Base-by-base conservation (phyloP, 2,888 invertebrate genomes). In the Julus scandinavius region DNA sequence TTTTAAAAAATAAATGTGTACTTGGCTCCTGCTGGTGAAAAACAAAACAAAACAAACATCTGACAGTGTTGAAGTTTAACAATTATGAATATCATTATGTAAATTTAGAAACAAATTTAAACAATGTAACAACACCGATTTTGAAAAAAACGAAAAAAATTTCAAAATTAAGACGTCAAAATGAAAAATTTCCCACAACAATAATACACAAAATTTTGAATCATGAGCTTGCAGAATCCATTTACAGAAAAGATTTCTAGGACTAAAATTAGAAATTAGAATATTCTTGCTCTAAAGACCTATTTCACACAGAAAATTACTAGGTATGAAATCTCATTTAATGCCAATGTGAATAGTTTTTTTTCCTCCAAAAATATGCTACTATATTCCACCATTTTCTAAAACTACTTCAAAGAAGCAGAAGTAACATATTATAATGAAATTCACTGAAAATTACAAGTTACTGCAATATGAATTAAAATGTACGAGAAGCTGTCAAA, bases 141-240 rank as follows among this genome's bases (percentile, higher is more conserved):
- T 29, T 11, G 29, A 6, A 29, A 13, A 80, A 80, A 80, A 13
- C 29, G 13, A 29, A 1, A 80, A 80, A 80, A 15, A 13, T 80
- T 80, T 38, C 11, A 45, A 80, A 80, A 80, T 38, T 38, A 80
- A 80, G 38, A 38, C 80, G 38, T 80, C 29, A 29, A 29, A 9
- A 54, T 54, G 54, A 54, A 72, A 2, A 63, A 63, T 72, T 1
- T 38, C 13, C 29, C 15, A 38, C 15, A 80, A 80, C 80, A 80
- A 80, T 40, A 80, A 38, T 15, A 11, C 29, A 38, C 11, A 80
- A 72, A 80, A 38, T 38, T 2, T 80, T 15, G 38, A 13, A 2
- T 45, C 29, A 80, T 80, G 80, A 80, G 80, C 38, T 80, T 80
- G 80, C 80, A 80, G 0, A 80, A 80, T 40, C 80, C 38, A 80